Percentiles rank a stretch among this genome's conserved stretches.
These are phyloP conservation scores for Dione vanillae DNA, from an alignment of 2,888 invertebrate genomes.

Conservation along the genomic window DNA sequence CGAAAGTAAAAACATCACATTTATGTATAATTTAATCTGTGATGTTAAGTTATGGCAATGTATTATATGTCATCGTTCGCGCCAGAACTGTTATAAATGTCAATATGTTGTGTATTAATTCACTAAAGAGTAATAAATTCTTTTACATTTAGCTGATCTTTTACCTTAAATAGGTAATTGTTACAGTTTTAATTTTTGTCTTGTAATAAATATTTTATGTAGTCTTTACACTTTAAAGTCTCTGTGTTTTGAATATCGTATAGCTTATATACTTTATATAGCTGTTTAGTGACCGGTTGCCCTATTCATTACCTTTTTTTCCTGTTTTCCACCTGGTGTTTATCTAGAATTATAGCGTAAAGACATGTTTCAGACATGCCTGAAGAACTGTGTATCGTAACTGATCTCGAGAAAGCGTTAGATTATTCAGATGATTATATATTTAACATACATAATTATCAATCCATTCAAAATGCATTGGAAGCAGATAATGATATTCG, in stretches of 20 bases:
- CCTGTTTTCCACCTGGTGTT: background rate
- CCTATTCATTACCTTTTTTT: constrained; percentile 11
- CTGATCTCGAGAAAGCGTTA: constrained; percentile 53
- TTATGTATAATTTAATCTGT: background rate
- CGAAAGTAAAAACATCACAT: background rate
- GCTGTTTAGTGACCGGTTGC: constrained; percentile 6
- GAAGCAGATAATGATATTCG: constrained; percentile 51
- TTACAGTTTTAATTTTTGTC: background rate
- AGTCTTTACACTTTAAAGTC: background rate
- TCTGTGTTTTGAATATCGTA: background rate
- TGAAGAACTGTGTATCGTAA: constrained; percentile 49
- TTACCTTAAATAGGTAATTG: constrained; percentile 9
- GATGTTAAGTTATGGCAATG: constrained; percentile 21
- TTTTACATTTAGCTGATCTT: constrained; percentile 5
- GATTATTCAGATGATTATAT: constrained; percentile 57
- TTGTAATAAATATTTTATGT: background rate
- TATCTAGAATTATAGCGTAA: background rate
- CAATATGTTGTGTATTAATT: constrained; percentile 33
- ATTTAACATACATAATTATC: constrained; percentile 54
- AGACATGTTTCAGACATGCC: constrained; percentile 57
- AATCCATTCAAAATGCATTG: constrained; percentile 53
- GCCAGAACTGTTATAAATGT: constrained; percentile 63
- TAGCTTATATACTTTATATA: background rate
- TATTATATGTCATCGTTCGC: constrained; percentile 52
- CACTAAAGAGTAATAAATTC: constrained; percentile 14